These are phyloP conservation scores for Orius insidiosus DNA, from an alignment of 1,140 invertebrate genomes.

Conservation along the genomic window DNA sequence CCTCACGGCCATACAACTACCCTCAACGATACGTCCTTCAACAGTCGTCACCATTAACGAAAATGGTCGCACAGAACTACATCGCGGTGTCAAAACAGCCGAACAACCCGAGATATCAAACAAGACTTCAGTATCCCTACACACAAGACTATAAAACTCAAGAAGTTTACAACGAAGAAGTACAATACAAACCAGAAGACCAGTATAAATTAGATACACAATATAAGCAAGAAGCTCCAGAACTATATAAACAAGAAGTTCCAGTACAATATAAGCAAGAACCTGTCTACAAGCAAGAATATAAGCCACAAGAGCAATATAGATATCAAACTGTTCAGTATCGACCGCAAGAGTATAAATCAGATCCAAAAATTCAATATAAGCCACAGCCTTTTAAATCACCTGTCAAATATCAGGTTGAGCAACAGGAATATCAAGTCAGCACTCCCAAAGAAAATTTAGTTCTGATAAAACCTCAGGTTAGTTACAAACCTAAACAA, in stretches of 20 bases:
- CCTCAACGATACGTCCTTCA: slow-evolving; percentile 10
- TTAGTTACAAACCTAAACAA: neutral
- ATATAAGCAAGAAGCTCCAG: neutral
- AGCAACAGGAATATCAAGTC: too few species aligned
- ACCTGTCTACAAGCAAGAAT: too few species aligned
- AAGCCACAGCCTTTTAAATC: neutral
- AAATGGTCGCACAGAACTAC: slow-evolving; percentile 17
- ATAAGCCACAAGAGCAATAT: too few species aligned
- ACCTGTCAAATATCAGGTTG: neutral
- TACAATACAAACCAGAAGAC: neutral
- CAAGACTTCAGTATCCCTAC: neutral
- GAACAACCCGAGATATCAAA: neutral
- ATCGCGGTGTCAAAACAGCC: slow-evolving; percentile 13
- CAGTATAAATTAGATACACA: neutral
- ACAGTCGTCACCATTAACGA: slow-evolving; percentile 8
- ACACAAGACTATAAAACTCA: too few species aligned
- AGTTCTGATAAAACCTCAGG: neutral
- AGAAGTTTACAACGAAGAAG: too few species aligned
- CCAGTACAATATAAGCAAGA: too few species aligned
- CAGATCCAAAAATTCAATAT: neutral
- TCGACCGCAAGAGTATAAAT: neutral
- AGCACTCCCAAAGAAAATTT: too few species aligned
- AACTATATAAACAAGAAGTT: too few species aligned
- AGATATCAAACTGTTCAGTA: neutral
- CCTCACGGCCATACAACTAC: slow-evolving; percentile 22